phyloP scores from a whole-genome alignment of 2,113 vertebrate genomes.

The Rhinoderma darwinii region DNA sequence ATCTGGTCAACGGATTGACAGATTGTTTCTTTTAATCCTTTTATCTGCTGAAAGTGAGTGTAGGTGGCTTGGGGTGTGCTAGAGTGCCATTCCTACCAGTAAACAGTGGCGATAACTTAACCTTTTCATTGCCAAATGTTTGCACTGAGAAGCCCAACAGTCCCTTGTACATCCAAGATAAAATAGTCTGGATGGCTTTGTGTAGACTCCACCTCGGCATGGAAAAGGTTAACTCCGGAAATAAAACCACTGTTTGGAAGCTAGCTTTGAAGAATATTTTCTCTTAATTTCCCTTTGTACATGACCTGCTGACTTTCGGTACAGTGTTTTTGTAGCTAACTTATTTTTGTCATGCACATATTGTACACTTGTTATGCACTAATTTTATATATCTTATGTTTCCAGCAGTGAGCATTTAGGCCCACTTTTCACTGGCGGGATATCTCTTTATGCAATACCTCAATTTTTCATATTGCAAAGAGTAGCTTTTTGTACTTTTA shows the following conservation, averaged over 20 bases:
- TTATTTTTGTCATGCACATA: constrained; percentile 99
- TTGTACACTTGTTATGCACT: constrained; percentile 99
- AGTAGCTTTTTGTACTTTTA: constrained; percentile 99
- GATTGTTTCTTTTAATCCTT: constrained; percentile 75
- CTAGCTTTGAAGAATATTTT: constrained; percentile 98
- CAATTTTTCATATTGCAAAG: constrained; percentile 99
- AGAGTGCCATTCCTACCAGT: constrained; percentile 93
- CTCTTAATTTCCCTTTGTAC: constrained; percentile 88
- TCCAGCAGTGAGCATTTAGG: constrained; percentile 99
- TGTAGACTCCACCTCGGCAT: constrained; percentile 7
- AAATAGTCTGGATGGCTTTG: not conserved
- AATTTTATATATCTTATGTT: constrained; percentile 99
- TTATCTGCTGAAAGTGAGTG: constrained; percentile 73
- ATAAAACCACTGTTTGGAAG: constrained; percentile 97
- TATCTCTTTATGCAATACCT: constrained; percentile 99
- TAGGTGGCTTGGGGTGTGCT: constrained; percentile 94
- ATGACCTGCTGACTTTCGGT: constrained; percentile 99
- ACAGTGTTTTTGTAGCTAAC: constrained; percentile 99
- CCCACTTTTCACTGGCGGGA: constrained; percentile 99
- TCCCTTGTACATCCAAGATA: not conserved
- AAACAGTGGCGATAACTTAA: constrained; percentile 87
- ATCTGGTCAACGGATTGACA: constrained; percentile 93
- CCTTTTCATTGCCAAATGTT: constrained; percentile 46
- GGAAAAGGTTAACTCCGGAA: constrained; percentile 84
- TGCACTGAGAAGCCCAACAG: not conserved